Conservation (phyloP, 2,797 vertebrate species). For the Enteromius treurensis region DNA sequence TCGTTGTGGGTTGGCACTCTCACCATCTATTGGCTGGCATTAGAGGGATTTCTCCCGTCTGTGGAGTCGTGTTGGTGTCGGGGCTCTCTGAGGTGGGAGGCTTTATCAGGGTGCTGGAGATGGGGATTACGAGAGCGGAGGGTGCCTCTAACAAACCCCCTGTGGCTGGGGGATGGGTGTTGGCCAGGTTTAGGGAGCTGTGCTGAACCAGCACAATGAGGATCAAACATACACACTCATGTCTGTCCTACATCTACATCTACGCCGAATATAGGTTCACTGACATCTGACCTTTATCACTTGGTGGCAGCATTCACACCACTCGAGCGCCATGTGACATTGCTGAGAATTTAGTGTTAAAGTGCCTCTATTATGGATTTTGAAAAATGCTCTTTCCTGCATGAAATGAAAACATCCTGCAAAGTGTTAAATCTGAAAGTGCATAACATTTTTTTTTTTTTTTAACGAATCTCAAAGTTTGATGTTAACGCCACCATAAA, state of each 20-base stretch:
- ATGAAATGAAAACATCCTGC: too few relatives aligned
- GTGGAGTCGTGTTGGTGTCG: slow-evolving; percentile 6
- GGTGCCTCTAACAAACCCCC: slow-evolving; percentile 22
- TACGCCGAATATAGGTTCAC: neutral
- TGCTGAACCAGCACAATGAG: slow-evolving; percentile 53
- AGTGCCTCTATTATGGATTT: too few relatives aligned
- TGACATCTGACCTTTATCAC: neutral
- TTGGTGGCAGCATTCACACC: neutral
- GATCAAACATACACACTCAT: slow-evolving; percentile 27
- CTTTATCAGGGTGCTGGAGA: slow-evolving; percentile 29
- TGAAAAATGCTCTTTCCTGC: too few relatives aligned
- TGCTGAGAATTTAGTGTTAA: too few relatives aligned
- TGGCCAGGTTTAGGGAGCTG: slow-evolving; percentile 48
- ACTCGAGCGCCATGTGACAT: neutral
- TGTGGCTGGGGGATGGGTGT: slow-evolving; percentile 46
- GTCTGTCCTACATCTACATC: neutral
- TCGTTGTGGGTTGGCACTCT: slow-evolving; percentile 10
- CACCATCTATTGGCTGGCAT: slow-evolving; percentile 38
- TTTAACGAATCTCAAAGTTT: too few relatives aligned
- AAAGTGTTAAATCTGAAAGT: too few relatives aligned
- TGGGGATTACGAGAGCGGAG: slow-evolving; percentile 42
- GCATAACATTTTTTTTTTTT: too few relatives aligned
- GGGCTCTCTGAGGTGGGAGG: slow-evolving; percentile 26
- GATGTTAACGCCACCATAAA: too few relatives aligned
- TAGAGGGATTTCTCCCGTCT: slow-evolving; percentile 9